Evolutionary conservation across 2,888 invertebrate genomes (phyloP).

Genomic region (Camponotus fellah): DNA sequence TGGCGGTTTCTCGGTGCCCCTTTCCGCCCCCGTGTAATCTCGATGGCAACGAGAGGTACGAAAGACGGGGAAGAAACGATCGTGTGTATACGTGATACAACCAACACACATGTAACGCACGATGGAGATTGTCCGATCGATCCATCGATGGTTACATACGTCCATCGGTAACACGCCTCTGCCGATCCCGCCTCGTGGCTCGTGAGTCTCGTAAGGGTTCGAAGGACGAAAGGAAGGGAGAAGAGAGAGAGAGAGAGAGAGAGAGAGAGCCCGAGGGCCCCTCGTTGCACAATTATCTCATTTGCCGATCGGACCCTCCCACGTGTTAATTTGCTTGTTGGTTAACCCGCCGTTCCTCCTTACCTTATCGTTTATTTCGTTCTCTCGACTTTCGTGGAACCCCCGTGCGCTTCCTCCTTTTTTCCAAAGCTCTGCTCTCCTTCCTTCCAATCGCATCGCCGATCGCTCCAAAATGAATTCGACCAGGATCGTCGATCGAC

Average conservation of each 20-base stretch:
- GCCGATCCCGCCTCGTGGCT: conserved; percentile 74
- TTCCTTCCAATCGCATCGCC: conserved; percentile 42
- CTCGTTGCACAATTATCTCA: conserved; percentile 81
- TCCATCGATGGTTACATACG: conserved; percentile 77
- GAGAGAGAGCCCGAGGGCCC: conserved; percentile 52
- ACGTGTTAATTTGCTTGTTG: conserved; percentile 86
- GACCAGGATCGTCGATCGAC: conserved; percentile 27
- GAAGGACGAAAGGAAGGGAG: conserved; percentile 5
- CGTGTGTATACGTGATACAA: background rate
- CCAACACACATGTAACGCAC: background rate
- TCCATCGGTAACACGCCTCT: conserved; percentile 79
- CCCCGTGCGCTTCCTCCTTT: conserved; percentile 56
- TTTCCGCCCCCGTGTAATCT: conserved; percentile 62
- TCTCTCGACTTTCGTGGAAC: conserved; percentile 76
- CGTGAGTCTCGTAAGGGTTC: conserved; percentile 61
- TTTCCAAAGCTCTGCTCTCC: conserved; percentile 11
- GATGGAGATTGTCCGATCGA: conserved; percentile 55
- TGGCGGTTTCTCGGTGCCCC: conserved; percentile 68
- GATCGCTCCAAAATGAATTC: conserved; percentile 49
- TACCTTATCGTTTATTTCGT: conserved; percentile 76
- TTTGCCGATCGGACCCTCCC: conserved; percentile 85
- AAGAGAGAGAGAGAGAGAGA: conserved; percentile 7
- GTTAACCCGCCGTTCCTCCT: conserved; percentile 71
- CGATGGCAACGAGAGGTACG: conserved; percentile 63
- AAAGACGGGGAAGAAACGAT: conserved; percentile 40